Conservation (phyloP, 2,797 vertebrate genomes). For the Arctocebus calabarensis region DNA sequence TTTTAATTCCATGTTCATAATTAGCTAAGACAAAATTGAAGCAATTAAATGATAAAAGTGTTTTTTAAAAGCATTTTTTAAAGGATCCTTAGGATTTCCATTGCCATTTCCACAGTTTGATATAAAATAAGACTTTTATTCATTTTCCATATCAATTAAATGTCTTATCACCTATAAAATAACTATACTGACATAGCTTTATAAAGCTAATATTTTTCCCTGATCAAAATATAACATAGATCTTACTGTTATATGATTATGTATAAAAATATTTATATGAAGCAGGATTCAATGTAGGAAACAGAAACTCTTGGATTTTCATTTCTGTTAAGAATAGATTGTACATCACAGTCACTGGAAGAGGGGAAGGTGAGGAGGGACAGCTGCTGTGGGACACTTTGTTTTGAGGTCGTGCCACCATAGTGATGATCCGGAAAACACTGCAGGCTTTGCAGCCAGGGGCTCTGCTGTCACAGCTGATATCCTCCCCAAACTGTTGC, state of each 20-base stretch:
- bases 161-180: background rate
- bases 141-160: background rate
- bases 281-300: background rate
- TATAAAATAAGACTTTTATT: background rate
- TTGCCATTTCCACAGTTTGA: background rate
- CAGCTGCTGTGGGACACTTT: accelerated
- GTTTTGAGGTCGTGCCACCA: background rate
- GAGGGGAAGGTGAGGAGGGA: background rate
- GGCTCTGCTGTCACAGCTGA: accelerated
- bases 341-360: background rate
- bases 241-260: background rate
- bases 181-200: background rate
- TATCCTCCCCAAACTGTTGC: accelerated
- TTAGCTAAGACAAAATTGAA: background rate
- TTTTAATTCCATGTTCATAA: background rate
- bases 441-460: no score
- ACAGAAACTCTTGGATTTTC: background rate
- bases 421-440: background rate
- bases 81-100: background rate
- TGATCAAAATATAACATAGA: background rate
- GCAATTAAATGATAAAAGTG: background rate
- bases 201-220: background rate
- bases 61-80: background rate
- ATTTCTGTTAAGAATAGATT: background rate
- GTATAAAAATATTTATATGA: background rate